Base-by-base conservation (phyloP, 2,113 vertebrate species). In the Elephantulus edwardii region DNA sequence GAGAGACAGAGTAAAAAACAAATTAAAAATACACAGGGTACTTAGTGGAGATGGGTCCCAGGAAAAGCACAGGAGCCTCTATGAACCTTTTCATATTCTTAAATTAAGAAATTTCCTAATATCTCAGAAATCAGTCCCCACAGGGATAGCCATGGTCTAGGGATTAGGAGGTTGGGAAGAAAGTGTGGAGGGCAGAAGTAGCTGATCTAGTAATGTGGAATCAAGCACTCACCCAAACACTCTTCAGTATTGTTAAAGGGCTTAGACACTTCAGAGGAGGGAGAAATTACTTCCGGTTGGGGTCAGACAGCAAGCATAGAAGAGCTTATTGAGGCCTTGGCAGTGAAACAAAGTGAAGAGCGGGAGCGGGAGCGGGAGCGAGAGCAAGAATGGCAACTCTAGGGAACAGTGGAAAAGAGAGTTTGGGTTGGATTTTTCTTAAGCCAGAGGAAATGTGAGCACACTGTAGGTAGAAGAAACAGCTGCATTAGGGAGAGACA, bases 51-150 rank as follows among this genome's bases (percentile, higher is more conserved):
- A 83, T 80, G 10, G 54, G 40, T 75, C 56, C n/a, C 26, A 82
- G 1, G 50, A 52, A 93, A 86, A 93, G 12, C 7, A n/a, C 46
- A 85, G 50, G 33, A 64, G 24, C 50, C 28, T 56, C 28, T 80
- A 80, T 35, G 77, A 54, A 91, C 22, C 24, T 75, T 74, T 91
- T 16, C 26, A 44, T 52, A 46, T 68, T 74, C 80, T 79, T 90
- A 13, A 90, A 83, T n/a, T 88, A 58, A 83, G 66, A 70, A 40
- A 85, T 42, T 26, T 19, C 8, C n/a, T 70, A 10, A 54, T 38
- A 40, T 71, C 75, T 88, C 70, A 85, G 40, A 66, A 88, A 58
- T 62, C 28, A 90, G 54, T 70, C 40, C 6, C 52, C 33, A 11
- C 3, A 54, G 35, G 35, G 16, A 6, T n/a, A n/a, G n/a, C n/a